These are phyloP conservation scores for Mormyrus lacerda DNA, from an alignment of 2,113 vertebrate genomes.

Conservation along the genomic window DNA sequence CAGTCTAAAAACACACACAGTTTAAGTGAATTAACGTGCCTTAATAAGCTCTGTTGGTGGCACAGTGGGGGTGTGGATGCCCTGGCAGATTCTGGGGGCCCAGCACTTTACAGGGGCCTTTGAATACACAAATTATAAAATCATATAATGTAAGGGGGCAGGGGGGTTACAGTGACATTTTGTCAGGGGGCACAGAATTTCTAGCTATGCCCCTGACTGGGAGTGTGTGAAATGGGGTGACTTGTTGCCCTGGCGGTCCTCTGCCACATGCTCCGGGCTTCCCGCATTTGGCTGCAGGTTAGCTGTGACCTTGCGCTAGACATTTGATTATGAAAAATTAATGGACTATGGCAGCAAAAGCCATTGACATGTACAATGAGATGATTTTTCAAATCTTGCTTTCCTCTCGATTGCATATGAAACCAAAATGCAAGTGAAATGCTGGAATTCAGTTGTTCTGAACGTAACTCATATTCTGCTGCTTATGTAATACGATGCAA, in stretches of 20 bases:
- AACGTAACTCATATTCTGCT: background rate
- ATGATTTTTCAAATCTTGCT: background rate
- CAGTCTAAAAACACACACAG: background rate
- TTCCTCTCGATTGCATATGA: background rate
- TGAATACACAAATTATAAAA: background rate
- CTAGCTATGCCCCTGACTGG: background rate
- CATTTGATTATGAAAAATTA: background rate
- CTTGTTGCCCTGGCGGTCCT: background rate
- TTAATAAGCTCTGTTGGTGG: background rate
- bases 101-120: background rate
- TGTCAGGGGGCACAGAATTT: background rate
- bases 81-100: background rate
- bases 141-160: background rate
- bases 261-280: background rate
- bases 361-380: background rate
- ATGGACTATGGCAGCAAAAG: background rate
- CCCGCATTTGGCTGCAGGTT: background rate
- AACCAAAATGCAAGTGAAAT: background rate
- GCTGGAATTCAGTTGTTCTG: background rate
- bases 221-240: background rate
- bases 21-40: background rate
- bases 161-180: background rate
- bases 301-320: background rate
- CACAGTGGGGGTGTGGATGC: background rate
- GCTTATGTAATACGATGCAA: background rate